Percentiles rank a stretch among this genome's conserved stretches.
phyloP scores from a whole-genome alignment of 92 coral and sea anemone genomes.

The Hydrozoanthus gracilis region DNA sequence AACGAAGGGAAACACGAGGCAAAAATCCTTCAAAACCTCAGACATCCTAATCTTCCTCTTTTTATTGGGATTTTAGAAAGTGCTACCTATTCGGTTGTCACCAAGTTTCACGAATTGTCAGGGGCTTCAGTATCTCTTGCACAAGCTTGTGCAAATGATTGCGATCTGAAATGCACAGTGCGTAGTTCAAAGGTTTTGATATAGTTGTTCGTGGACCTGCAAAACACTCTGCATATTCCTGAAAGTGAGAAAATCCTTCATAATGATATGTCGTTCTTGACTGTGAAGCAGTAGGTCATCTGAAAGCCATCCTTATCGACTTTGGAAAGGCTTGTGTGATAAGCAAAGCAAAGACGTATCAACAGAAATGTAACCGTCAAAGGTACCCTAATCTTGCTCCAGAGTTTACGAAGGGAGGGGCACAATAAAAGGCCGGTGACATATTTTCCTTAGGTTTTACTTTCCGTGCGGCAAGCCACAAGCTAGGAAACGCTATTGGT shows the following conservation, averaged over 20 bases:
- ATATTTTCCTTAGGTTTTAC: neutral
- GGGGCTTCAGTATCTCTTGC: neutral
- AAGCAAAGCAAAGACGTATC: neutral
- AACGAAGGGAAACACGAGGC: no score
- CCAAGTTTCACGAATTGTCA: neutral
- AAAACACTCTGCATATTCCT: neutral
- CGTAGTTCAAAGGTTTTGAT: neutral
- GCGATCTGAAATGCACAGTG: neutral
- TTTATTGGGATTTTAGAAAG: neutral
- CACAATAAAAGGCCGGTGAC: neutral
- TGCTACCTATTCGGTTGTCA: neutral
- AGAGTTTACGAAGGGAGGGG: neutral
- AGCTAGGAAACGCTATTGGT: neutral
- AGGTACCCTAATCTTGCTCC: slow-evolving; percentile 25
- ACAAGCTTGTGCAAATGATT: neutral
- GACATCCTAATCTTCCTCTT: no score
- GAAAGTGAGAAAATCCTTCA: neutral
- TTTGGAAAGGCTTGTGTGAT: neutral
- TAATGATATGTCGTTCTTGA: slow-evolving; percentile 5
- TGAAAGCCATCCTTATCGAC: slow-evolving; percentile 4
- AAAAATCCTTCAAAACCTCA: no score
- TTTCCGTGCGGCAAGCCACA: neutral
- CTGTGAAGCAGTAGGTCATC: neutral
- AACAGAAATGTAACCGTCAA: neutral
- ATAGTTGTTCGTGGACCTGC: neutral